Evolutionary conservation across 2,888 invertebrate species (phyloP).

Genomic region (Drosophila macrothrix): DNA sequence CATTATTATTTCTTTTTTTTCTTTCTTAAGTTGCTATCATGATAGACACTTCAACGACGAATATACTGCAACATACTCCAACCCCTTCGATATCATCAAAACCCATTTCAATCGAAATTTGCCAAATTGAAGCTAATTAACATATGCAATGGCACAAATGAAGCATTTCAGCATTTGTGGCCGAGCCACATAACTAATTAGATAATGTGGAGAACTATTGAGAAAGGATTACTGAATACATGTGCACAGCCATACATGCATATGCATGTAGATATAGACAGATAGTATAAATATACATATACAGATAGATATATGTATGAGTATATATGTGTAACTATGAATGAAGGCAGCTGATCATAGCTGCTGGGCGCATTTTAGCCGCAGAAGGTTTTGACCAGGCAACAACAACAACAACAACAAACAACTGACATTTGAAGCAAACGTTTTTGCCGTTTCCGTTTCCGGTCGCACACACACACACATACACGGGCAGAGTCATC

Average conservation of each 20-base stretch:
- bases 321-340: background rate
- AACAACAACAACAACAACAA: constrained; percentile 1
- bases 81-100: background rate
- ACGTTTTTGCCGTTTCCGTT: constrained; percentile 52
- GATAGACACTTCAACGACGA: background rate
- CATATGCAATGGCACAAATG: background rate
- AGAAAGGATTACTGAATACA: constrained; percentile 37
- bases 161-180: constrained; percentile 11
- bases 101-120: constrained; percentile 9
- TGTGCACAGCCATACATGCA: constrained; percentile 9
- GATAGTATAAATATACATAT: background rate
- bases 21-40: background rate
- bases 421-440: constrained; percentile 24
- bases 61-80: background rate
- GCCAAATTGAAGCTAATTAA: constrained; percentile 2
- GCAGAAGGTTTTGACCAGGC: constrained; percentile 6
- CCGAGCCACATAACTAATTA: constrained; percentile 35
- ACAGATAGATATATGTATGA: background rate
- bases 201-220: constrained; percentile 12
- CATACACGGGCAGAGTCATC: background rate
- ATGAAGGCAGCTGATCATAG: constrained; percentile 3
- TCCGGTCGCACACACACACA: constrained; percentile 36
- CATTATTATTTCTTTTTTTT: no score
- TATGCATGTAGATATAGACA: background rate
- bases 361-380: constrained; percentile 4